Percentiles rank a stretch among this genome's conserved stretches.
phyloP scores from a whole-genome alignment of 2,113 vertebrate genomes.

The Microtus oregoni region DNA sequence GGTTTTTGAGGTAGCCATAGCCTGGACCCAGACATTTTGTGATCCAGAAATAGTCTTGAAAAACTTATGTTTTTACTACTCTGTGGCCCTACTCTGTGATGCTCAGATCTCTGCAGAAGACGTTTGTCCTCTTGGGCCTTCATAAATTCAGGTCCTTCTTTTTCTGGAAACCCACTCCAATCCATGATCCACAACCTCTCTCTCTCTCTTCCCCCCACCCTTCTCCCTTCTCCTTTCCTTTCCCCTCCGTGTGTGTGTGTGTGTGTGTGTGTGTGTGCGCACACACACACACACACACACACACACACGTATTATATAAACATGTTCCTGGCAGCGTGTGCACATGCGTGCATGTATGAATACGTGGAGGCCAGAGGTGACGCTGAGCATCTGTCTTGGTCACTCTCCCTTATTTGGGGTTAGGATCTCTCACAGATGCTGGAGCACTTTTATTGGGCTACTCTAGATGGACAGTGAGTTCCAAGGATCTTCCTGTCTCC shows the following conservation, averaged over 20 bases:
- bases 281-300: rapidly evolving
- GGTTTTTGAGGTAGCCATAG: neutral
- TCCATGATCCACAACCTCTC: neutral
- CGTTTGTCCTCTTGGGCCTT: neutral
- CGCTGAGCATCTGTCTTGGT: neutral
- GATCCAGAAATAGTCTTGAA: neutral
- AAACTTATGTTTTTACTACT: neutral
- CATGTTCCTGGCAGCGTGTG: neutral
- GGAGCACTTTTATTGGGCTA: neutral
- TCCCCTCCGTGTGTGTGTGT: neutral
- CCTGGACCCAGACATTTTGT: neutral
- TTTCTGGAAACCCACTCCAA: neutral
- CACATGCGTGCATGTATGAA: neutral
- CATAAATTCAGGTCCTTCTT: neutral
- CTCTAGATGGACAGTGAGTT: neutral
- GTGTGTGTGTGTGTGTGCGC: rapidly evolving
- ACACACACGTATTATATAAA: neutral
- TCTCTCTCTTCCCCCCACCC: neutral
- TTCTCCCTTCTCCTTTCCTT: neutral
- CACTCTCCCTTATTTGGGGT: neutral
- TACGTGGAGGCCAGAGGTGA: neutral
- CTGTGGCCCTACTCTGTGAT: rapidly evolving
- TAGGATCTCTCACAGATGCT: neutral
- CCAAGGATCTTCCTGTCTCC: neutral
- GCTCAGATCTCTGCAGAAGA: neutral